Evolutionary conservation across 2,113 vertebrate species (phyloP), one percentile per base, ranked within the genome.

Genomic region (Leptodactylus fuscus): DNA sequence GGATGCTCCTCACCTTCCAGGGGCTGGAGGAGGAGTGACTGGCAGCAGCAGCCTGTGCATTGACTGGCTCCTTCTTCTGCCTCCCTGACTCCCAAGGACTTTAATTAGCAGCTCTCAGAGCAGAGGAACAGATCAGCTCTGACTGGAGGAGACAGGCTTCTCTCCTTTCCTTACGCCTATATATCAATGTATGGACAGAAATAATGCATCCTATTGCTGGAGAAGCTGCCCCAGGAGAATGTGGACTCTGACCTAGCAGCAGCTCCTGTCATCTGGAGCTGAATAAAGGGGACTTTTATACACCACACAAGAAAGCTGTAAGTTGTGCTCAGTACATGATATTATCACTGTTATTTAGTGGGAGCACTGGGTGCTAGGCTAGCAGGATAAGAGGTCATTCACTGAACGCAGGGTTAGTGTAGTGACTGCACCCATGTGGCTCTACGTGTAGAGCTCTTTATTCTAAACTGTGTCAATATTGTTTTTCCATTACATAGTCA

Each of bases 71-170:
- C 48, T 58, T 74, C 38, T 46, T 22, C 36, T 73, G 51, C 67
- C 10, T 73, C 81, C 81, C 69, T 41, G 48, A 53, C 69, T 83
- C 81, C 67, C 69, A 83, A 74, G 70, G 70, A 83, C 81, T 83
- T 74, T 83, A 74, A 83, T 74, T 74, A 83, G 69, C 81, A 83
- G 81, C 70, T 74, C 46, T 82, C 5, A 7, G 29, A 29, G 70
- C n/a, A 46, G 67, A n/a, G 81, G 32, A 55, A 18, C 22, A 83
- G 46, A 83, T 74, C 32, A 44, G 81, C 69, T n/a, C 69, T 27
- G 69, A 53, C 49, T 60, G 48, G 13, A 74, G 51, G 46, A 74
- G 48, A 29, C 2, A 36, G 49, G 0, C 81, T 32, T 34, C 41
- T 60, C 62, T 51, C 34, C 81, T 73, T 73, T 69, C 44, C 20